Evolutionary conservation across 2,888 invertebrate species (phyloP).

Genomic region (Epistrophe eligans): DNA sequence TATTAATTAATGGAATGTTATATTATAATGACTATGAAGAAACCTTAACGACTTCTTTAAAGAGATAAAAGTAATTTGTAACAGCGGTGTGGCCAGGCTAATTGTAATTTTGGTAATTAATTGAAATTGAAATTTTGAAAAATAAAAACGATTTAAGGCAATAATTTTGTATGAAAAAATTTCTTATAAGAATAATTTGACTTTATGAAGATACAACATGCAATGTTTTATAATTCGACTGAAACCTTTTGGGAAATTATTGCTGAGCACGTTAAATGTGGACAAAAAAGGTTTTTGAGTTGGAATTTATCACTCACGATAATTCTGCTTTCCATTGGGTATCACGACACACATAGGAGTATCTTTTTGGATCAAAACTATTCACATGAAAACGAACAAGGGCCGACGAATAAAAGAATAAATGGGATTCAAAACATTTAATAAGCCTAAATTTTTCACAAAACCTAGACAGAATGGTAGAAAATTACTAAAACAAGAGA

Average conservation of each 20-base stretch:
- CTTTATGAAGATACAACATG: not conserved
- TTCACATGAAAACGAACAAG: no score
- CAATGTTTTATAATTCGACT: not conserved
- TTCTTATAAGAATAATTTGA: not conserved
- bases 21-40: not conserved
- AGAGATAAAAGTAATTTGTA: not conserved
- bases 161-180: not conserved
- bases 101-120: not conserved
- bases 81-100: no score
- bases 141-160: not conserved
- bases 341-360: no score
- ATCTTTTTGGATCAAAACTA: no score
- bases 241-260: not conserved
- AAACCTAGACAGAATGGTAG: no score
- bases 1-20: conserved; percentile 4
- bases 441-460: no score
- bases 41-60: conserved; percentile 6
- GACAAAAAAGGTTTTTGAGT: no score
- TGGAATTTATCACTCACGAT: no score
- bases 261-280: not conserved
- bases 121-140: not conserved
- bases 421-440: no score
- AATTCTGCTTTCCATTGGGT: no score
- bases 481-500: no score
- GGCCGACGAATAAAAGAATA: no score